Percentiles rank a stretch among this genome's conserved stretches.
These are phyloP conservation scores for Mohoua ochrocephala DNA, from an alignment of 2,113 vertebrate species.

Conservation along the genomic window DNA sequence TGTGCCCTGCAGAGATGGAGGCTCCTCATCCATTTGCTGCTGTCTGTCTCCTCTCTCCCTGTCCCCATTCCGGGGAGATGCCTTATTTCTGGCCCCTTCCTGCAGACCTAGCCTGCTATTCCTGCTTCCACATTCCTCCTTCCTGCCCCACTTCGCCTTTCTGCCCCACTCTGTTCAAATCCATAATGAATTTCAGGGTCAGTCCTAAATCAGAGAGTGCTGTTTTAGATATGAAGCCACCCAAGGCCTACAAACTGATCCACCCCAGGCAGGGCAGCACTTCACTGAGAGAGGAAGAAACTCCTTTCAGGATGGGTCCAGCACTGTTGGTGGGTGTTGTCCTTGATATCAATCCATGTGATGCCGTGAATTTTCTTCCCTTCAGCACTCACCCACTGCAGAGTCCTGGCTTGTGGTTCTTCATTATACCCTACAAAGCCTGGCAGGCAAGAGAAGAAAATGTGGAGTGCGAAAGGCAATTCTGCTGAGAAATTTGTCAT, in stretches of 20 bases:
- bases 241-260: neutral
- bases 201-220: neutral
- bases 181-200: neutral
- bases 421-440: neutral
- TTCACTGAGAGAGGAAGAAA: neutral
- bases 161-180: neutral
- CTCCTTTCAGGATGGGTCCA: neutral
- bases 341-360: neutral
- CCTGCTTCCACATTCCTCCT: neutral
- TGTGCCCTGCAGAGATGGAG: neutral
- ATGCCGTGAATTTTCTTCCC: neutral
- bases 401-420: neutral
- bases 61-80: neutral
- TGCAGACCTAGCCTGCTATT: neutral
- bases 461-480: neutral
- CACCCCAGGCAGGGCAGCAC: fast-evolving
- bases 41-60: neutral
- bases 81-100: neutral
- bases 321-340: neutral
- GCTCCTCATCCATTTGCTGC: neutral
- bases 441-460: neutral
- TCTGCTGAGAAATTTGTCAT: neutral
- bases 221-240: neutral
- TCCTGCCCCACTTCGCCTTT: neutral
- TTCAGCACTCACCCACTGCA: neutral